phyloP scores from a whole-genome alignment of 2,888 invertebrate genomes.

The Encarsia formosa region DNA sequence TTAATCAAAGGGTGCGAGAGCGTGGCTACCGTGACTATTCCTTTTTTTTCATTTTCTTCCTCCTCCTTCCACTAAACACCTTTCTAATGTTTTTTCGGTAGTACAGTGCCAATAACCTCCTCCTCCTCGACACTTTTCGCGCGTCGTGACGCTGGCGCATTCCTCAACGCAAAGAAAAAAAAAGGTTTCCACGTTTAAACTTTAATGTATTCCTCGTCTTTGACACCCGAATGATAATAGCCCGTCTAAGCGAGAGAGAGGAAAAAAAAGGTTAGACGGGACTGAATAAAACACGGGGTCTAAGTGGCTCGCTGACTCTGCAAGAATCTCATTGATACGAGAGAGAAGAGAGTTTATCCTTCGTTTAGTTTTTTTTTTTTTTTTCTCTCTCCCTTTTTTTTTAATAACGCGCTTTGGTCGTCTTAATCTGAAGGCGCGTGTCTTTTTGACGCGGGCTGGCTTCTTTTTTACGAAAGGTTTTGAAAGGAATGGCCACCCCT shows the following conservation, averaged over 20 bases:
- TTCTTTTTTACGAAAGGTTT: conserved; percentile 3
- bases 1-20: conserved; percentile 15
- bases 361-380: background rate
- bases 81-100: too few species aligned
- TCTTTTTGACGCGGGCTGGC: conserved; percentile 11
- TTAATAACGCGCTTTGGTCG: background rate
- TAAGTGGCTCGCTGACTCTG: conserved; percentile 36
- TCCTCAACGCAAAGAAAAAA: too few species aligned
- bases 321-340: conserved; percentile 34
- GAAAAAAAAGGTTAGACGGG: background rate
- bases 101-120: too few species aligned
- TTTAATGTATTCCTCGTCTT: too few species aligned
- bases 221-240: too few species aligned
- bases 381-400: background rate
- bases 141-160: too few species aligned
- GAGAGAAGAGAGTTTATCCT: background rate
- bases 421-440: background rate
- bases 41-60: background rate
- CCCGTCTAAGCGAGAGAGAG: too few species aligned
- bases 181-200: too few species aligned
- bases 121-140: too few species aligned
- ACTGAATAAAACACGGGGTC: background rate
- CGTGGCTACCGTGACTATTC: conserved; percentile 6
- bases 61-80: too few species aligned
- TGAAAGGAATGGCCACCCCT: background rate